phyloP scores from a whole-genome alignment of 1,140 invertebrate species.

The Cardiocondyla obscurior region DNA sequence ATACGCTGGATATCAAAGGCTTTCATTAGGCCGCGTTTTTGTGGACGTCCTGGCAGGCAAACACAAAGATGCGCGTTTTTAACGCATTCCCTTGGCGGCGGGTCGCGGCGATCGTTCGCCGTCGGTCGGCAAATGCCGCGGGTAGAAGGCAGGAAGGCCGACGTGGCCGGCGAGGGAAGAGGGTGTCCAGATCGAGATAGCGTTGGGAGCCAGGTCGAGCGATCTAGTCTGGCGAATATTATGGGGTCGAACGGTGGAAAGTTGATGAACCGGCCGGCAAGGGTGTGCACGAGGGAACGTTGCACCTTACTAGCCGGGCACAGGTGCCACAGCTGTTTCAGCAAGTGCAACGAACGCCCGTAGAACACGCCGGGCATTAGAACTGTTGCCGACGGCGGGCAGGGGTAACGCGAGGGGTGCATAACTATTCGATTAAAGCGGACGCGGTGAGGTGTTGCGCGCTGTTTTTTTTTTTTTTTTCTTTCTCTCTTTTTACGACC shows the following conservation, averaged over 20 bases:
- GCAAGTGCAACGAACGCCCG: constrained; percentile 79
- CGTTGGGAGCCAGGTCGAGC: constrained; percentile 70
- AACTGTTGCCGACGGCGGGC: constrained; percentile 72
- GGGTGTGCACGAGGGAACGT: constrained; percentile 70
- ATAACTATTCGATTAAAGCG: constrained; percentile 76
- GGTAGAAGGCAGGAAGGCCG: neutral
- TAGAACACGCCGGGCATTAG: constrained; percentile 77
- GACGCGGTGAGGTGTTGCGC: constrained; percentile 65
- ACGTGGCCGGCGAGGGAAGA: neutral
- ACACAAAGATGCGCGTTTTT: neutral
- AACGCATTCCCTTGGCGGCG: neutral
- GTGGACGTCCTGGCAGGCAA: neutral
- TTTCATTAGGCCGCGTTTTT: neutral
- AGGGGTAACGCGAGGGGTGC: constrained; percentile 72
- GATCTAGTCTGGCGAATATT: constrained; percentile 72
- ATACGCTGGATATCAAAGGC: neutral
- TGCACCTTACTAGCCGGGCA: constrained; percentile 78
- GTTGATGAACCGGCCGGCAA: constrained; percentile 46
- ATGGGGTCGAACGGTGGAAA: constrained; percentile 65
- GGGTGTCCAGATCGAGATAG: constrained; percentile 45
- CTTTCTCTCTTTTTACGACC: too few species aligned
- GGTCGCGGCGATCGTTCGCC: neutral
- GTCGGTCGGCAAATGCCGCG: constrained; percentile 5
- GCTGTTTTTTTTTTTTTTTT: too few species aligned
- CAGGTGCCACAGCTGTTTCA: constrained; percentile 81